Conservation (phyloP, 2,888 invertebrate genomes). For the Apamea sordens region DNA sequence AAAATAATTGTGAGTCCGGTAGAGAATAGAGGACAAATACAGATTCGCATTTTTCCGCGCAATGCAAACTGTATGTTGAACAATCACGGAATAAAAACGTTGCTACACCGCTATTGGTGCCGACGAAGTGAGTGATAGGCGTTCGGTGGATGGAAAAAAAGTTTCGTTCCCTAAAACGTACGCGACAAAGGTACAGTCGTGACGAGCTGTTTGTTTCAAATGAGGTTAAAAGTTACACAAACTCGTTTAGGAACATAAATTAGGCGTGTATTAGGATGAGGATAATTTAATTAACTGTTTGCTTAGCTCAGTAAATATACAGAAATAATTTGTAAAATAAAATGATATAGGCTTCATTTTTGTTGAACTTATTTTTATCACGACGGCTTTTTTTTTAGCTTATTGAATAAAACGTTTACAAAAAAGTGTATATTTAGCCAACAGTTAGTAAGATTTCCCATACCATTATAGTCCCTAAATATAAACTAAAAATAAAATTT, state of each 20-base stretch:
- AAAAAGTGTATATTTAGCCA: not conserved
- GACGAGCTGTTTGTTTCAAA: constrained; percentile 8
- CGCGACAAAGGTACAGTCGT: constrained; percentile 18
- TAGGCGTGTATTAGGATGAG: not conserved
- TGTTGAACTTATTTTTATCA: not conserved
- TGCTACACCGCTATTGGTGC: constrained; percentile 41
- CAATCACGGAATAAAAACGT: constrained; percentile 61
- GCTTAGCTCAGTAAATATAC: not conserved
- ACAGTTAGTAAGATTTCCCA: not conserved
- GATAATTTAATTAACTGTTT: not conserved
- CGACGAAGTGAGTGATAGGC: constrained; percentile 50
- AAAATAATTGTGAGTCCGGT: constrained; percentile 41
- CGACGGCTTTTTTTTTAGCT: not conserved
- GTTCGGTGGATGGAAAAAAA: constrained; percentile 30
- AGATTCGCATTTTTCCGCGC: constrained; percentile 18
- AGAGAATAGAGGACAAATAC: constrained; percentile 31
- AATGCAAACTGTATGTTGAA: constrained; percentile 41
- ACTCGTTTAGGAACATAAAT: not conserved
- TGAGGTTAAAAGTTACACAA: not conserved
- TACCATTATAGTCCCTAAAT: not conserved
- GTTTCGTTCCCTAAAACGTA: constrained; percentile 33
- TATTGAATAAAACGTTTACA: not conserved
- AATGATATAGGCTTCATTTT: not conserved
- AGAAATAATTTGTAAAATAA: not conserved
- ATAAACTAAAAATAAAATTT: not conserved